Conservation (phyloP, 2,888 invertebrate species). For the Rhodophaea formosa region DNA sequence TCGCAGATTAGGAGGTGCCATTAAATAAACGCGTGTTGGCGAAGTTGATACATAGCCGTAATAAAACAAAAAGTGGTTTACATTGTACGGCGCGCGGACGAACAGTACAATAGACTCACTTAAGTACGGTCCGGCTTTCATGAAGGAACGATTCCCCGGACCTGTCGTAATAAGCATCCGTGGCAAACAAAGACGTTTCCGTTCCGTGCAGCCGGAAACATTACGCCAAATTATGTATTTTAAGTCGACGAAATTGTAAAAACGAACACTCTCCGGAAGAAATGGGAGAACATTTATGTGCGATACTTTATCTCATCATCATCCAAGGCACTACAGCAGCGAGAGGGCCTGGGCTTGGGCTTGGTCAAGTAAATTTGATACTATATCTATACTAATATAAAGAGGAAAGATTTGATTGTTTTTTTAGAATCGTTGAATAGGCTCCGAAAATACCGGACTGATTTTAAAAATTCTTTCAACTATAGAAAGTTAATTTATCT, state of each 20-base stretch:
- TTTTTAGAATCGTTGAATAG: too few relatives aligned
- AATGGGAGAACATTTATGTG: slow-evolving; percentile 18
- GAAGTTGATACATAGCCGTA: slow-evolving; percentile 65
- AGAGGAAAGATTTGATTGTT: too few relatives aligned
- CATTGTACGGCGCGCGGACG: slow-evolving; percentile 53
- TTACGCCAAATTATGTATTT: slow-evolving; percentile 61
- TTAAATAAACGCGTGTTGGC: slow-evolving; percentile 63
- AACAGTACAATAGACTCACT: slow-evolving; percentile 64
- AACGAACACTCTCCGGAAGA: slow-evolving; percentile 28
- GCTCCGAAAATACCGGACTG: too few relatives aligned
- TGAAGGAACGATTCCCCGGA: slow-evolving; percentile 63
- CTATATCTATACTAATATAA: too few relatives aligned
- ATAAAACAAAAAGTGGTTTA: slow-evolving; percentile 70
- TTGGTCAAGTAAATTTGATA: too few relatives aligned
- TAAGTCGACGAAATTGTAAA: slow-evolving; percentile 46
- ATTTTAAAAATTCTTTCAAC: too few relatives aligned
- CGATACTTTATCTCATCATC: slow-evolving; percentile 20
- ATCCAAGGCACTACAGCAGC: too few relatives aligned
- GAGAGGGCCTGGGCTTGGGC: too few relatives aligned
- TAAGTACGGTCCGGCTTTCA: slow-evolving; percentile 70
- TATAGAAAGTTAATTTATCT: too few relatives aligned
- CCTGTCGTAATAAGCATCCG: slow-evolving; percentile 69
- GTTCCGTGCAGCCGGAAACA: slow-evolving; percentile 60
- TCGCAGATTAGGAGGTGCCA: slow-evolving; percentile 48
- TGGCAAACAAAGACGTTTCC: slow-evolving; percentile 71